Conservation (phyloP, 2,113 vertebrate species). For the Leucosticte australis region DNA sequence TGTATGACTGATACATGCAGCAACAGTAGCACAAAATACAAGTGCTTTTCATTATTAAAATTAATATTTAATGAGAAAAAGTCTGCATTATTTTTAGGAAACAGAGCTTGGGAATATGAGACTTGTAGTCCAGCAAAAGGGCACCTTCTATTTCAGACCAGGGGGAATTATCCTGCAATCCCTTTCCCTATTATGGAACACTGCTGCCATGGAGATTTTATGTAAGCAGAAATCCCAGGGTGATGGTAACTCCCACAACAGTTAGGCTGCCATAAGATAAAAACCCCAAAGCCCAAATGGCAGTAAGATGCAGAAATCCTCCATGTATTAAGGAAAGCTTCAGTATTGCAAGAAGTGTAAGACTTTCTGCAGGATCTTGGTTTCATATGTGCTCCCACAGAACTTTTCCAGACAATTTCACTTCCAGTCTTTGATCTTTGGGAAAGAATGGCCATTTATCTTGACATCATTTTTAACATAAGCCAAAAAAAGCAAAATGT, state of each 20-base stretch:
- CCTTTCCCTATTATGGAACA: not conserved
- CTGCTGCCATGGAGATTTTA: not conserved
- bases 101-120: not conserved
- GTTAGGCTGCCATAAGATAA: not conserved
- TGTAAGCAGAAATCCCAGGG: not conserved
- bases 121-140: not conserved
- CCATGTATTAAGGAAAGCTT: not conserved
- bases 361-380: not conserved
- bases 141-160: not conserved
- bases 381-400: not conserved
- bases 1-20: not conserved
- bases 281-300: rapidly evolving
- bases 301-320: not conserved
- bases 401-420: not conserved
- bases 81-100: not conserved
- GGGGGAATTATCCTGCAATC: not conserved
- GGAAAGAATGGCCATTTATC: not conserved
- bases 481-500: not conserved
- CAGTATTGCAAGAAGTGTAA: not conserved
- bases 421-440: not conserved
- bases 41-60: not conserved
- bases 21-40: not conserved
- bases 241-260: not conserved
- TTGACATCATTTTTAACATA: not conserved
- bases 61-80: not conserved